phyloP scores from a whole-genome alignment of 2,888 invertebrate species.

The Zonitis immaculata region DNA sequence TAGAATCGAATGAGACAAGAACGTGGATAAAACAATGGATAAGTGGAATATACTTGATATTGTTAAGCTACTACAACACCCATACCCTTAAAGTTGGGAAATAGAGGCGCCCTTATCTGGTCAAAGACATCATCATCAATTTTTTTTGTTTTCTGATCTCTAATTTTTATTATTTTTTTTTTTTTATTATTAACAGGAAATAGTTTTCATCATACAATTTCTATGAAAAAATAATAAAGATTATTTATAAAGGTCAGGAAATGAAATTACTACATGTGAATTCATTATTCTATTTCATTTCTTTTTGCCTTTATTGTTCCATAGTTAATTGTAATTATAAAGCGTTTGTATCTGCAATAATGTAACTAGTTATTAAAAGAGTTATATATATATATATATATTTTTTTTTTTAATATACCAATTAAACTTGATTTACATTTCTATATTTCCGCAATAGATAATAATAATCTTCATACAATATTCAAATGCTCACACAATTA shows the following conservation, averaged over 20 bases:
- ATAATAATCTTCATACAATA: conserved; percentile 4
- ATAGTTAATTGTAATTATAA: conserved; percentile 27
- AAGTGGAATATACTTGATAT: conserved; percentile 28
- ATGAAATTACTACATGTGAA: conserved; percentile 32
- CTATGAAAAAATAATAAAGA: no score
- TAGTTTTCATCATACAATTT: conserved; percentile 25
- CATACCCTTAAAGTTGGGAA: no score
- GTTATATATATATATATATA: no score
- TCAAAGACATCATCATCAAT: conserved; percentile 11
- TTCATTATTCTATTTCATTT: conserved; percentile 28
- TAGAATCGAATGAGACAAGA: conserved; percentile 39
- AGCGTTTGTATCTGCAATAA: conserved; percentile 24
- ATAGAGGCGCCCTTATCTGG: conserved; percentile 38
- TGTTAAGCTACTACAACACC: background rate
- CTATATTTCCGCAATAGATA: conserved; percentile 23
- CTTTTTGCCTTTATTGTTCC: conserved; percentile 28
- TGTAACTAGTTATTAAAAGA: conserved; percentile 27
- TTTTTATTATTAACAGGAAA: conserved; percentile 24
- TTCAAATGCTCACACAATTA: conserved; percentile 16
- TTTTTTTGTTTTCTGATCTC: no score
- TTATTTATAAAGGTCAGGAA: conserved; percentile 18
- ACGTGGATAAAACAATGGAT: conserved; percentile 41
- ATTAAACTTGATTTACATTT: conserved; percentile 31
- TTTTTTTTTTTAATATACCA: conserved; percentile 22
- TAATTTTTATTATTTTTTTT: conserved; percentile 6